Base-by-base conservation (phyloP, 2,888 invertebrate genomes). In the Ectemnius cavifrons region DNA sequence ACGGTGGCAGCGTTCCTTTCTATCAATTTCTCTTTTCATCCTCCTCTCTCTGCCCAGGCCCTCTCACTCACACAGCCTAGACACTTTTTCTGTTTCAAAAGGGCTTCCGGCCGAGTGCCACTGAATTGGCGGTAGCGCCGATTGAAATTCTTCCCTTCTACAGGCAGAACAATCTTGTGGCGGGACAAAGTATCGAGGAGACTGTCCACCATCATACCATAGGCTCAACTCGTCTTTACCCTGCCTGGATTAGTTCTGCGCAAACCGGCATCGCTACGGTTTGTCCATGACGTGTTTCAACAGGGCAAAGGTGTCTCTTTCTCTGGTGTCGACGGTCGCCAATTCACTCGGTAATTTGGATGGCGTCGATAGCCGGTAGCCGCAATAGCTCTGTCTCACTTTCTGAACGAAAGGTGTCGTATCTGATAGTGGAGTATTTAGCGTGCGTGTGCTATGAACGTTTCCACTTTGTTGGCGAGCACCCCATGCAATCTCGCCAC, bases 351-450 rank as follows among this genome's bases (percentile, higher is more conserved):
- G 57, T 3, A 14, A 27, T 20, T 59, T 28, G 49, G 13, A 2
- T 8, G 47, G 11, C 52, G 37, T 52, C n/a, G 52, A 52, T 52
- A 16, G 4, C 16, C 52, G 2, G 6, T 8, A 4, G 52, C 52
- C 5, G 37, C 37, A 37, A 37, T 37, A 37, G 37, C 52, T 16
- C 14, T 5, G 16, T 6, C 52, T 52, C 52, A 1, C 52, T 60
- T 65, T n/a, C 64, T 1, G 57, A 23, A 23, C 52, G 60, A 14
- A 14, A 49, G 20, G 18, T 46, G 58, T 62, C 69, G 67, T 62
- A 61, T 63, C 18, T 69, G 70, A 68, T 46, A 45, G 68, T 28
- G 58, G 75, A 79, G 78, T 67, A 71, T 77, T 81, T 73, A 77
- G 65, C 28, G 47, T 37, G 65, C 62, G 56, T 59, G 20, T 60